Evolutionary conservation across 2,888 invertebrate species (phyloP).

Genomic region (Monopis laevigella): DNA sequence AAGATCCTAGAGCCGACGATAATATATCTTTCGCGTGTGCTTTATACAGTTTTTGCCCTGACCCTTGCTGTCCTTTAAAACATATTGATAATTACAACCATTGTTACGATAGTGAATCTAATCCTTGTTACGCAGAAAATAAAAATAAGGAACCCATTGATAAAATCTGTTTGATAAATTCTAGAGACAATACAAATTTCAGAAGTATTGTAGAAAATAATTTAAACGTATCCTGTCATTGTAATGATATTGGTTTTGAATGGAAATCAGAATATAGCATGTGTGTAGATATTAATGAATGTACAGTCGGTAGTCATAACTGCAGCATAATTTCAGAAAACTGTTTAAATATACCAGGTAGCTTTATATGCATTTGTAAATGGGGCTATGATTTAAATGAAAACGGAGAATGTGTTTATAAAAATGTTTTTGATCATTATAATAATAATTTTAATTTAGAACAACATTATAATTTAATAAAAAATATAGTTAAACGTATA

Average conservation of each 20-base stretch:
- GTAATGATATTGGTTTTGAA: constrained; percentile 53
- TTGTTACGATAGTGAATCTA: constrained; percentile 47
- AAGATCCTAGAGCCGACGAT: constrained; percentile 68
- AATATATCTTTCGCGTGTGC: constrained; percentile 65
- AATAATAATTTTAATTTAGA: constrained; percentile 1
- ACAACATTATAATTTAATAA: not conserved
- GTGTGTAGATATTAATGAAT: constrained; percentile 72
- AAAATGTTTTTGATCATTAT: constrained; percentile 2
- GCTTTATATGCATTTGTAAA: constrained; percentile 54
- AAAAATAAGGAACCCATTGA: constrained; percentile 10
- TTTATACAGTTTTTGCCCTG: constrained; percentile 73
- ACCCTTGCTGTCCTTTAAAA: constrained; percentile 68
- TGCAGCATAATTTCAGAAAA: constrained; percentile 49
- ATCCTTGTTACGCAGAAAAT: constrained; percentile 62
- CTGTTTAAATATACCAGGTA: constrained; percentile 67
- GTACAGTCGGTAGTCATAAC: constrained; percentile 38
- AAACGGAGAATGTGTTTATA: not conserved
- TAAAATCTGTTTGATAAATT: constrained; percentile 33
- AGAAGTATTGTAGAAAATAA: constrained; percentile 58
- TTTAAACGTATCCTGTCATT: constrained; percentile 71
- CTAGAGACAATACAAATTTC: constrained; percentile 48
- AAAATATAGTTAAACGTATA: constrained; percentile 1
- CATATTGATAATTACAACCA: constrained; percentile 39
- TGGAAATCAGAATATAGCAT: constrained; percentile 70
- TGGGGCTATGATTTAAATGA: constrained; percentile 46